Conservation (phyloP, 2,113 vertebrate species). For the Nansenia antarctica region DNA sequence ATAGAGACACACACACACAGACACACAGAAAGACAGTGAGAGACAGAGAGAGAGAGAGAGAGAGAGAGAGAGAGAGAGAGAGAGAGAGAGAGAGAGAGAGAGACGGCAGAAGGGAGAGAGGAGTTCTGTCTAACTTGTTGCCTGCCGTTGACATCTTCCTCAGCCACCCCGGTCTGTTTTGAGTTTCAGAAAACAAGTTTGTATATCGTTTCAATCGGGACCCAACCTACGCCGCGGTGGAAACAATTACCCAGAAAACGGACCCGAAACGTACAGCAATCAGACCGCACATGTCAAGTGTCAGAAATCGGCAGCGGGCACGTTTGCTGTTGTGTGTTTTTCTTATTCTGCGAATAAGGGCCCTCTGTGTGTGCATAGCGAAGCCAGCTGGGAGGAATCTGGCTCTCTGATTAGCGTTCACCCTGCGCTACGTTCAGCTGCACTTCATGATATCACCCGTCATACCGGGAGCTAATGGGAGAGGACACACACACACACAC, state of each 20-base stretch:
- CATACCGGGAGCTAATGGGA: slow-evolving; percentile 59
- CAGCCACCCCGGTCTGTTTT: slow-evolving; percentile 50
- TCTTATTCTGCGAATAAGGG: slow-evolving; percentile 66
- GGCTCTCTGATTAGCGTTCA: slow-evolving; percentile 62
- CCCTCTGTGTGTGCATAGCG: slow-evolving; percentile 65
- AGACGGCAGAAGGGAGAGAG: slow-evolving; percentile 49
- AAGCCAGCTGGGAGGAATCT: slow-evolving; percentile 74
- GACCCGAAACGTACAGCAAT: slow-evolving; percentile 55
- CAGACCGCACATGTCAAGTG: slow-evolving; percentile 64
- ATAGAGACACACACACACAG: too few relatives aligned
- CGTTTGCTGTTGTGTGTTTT: slow-evolving; percentile 38
- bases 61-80: slow-evolving; percentile 10
- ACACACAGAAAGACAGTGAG: too few relatives aligned
- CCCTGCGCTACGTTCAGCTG: slow-evolving; percentile 48
- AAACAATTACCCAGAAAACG: slow-evolving; percentile 58
- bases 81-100: slow-evolving; percentile 1
- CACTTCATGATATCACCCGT: slow-evolving; percentile 69
- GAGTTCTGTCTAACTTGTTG: slow-evolving; percentile 52
- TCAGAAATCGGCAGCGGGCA: slow-evolving; percentile 50
- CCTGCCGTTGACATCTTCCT: background rate
- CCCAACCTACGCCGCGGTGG: slow-evolving; percentile 44
- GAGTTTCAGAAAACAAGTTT: slow-evolving; percentile 52
- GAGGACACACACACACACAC: slow-evolving; percentile 66
- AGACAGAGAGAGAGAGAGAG: slow-evolving; percentile 2
- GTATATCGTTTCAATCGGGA: slow-evolving; percentile 39